Evolutionary conservation across 2,113 vertebrate genomes (phyloP).

Genomic region (Petaurus breviceps): DNA sequence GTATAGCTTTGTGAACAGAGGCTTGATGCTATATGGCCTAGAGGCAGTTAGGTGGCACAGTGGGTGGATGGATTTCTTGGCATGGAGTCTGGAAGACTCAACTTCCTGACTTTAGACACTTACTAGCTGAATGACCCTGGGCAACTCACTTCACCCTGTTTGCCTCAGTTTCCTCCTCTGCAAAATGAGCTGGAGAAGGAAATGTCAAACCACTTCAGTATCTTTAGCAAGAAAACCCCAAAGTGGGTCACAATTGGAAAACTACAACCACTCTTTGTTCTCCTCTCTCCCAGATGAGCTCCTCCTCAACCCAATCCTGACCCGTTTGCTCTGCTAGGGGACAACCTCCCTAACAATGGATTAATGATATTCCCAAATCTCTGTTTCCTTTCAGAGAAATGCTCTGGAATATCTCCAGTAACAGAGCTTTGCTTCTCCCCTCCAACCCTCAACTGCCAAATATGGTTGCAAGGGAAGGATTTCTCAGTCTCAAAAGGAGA

Average conservation of each 20-base stretch:
- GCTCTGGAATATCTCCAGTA: not conserved
- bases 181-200: not conserved
- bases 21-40: not conserved
- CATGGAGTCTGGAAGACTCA: not conserved
- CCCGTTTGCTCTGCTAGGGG: not conserved
- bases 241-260: not conserved
- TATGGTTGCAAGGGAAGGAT: not conserved
- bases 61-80: no score
- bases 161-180: not conserved
- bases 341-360: not conserved
- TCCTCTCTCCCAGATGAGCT: not conserved
- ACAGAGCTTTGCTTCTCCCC: not conserved
- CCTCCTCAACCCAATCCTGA: not conserved
- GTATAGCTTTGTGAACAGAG: not conserved
- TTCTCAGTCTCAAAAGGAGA: not conserved
- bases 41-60: not conserved
- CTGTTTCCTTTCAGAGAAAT: not conserved
- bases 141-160: not conserved
- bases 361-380: not conserved
- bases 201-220: not conserved
- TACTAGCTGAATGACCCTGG: not conserved
- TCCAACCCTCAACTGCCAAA: not conserved
- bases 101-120: no score
- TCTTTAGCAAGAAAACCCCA: not conserved
- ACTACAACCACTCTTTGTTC: not conserved